Evolutionary conservation across 1,140 invertebrate genomes (phyloP).

Genomic region (Rhizoglyphus robini): DNA sequence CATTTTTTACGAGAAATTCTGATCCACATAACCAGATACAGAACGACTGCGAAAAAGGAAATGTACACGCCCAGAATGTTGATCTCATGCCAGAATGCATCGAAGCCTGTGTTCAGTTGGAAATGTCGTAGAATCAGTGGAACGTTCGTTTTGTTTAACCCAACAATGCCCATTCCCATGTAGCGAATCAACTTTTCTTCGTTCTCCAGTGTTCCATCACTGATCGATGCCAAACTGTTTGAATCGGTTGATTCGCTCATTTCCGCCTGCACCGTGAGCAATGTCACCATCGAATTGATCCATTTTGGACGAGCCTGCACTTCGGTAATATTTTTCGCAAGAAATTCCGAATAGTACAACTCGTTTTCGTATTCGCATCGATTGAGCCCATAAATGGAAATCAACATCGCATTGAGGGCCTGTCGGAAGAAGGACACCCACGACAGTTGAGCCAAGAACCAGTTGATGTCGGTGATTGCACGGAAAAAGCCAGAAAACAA

Average conservation of each 20-base stretch:
- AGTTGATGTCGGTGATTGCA: slow-evolving; percentile 77
- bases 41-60: not conserved
- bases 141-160: not conserved
- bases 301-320: slow-evolving; percentile 1
- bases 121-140: not conserved
- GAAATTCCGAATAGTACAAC: slow-evolving; percentile 63
- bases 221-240: not conserved
- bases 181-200: slow-evolving; percentile 9
- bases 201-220: not conserved
- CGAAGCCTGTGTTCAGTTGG: not conserved
- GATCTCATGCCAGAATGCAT: not conserved
- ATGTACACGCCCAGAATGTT: not conserved
- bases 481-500: slow-evolving; percentile 82
- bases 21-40: not conserved
- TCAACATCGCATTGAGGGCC: slow-evolving; percentile 76
- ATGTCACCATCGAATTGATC: not conserved
- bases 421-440: slow-evolving; percentile 81
- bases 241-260: not conserved
- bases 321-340: not conserved
- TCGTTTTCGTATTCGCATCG: slow-evolving; percentile 33
- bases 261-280: not conserved
- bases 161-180: not conserved
- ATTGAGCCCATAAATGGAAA: slow-evolving; percentile 76
- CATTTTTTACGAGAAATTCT: not conserved
- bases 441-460: slow-evolving; percentile 73